Percentiles rank a stretch among this genome's conserved stretches.
phyloP scores from a whole-genome alignment of 2,113 vertebrate genomes.

The Psittacula cyanocephala region DNA sequence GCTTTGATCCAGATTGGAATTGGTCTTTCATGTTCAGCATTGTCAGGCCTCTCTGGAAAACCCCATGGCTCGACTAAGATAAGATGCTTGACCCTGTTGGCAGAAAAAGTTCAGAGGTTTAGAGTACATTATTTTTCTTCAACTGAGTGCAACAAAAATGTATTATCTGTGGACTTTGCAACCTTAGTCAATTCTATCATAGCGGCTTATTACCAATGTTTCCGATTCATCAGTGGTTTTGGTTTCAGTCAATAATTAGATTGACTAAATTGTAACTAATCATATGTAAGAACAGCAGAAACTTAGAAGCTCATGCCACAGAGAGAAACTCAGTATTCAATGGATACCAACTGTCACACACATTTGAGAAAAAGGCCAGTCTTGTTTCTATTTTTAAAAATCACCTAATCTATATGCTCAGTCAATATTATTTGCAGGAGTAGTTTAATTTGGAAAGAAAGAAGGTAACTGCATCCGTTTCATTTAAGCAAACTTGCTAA shows the following conservation, averaged over 20 bases:
- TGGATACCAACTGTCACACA: background rate
- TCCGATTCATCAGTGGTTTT: background rate
- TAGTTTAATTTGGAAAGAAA: background rate
- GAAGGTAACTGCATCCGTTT: background rate
- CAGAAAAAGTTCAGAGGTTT: constrained; percentile 43
- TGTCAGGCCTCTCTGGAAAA: constrained; percentile 86
- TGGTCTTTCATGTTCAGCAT: constrained; percentile 81
- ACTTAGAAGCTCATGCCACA: background rate
- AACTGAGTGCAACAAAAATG: fast-evolving
- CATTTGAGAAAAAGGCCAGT: background rate
- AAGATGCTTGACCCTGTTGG: constrained; percentile 87
- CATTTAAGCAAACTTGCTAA: background rate
- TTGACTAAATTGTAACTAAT: background rate
- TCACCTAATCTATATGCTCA: background rate
- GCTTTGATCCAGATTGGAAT: constrained; percentile 96
- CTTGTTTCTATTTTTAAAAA: background rate
- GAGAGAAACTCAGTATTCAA: background rate
- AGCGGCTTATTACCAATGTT: background rate
- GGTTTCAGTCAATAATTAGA: background rate
- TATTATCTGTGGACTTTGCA: background rate
- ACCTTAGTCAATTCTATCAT: background rate
- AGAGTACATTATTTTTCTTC: background rate
- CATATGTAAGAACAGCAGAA: background rate
- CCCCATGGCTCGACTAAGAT: constrained; percentile 97
- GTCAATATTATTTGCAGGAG: background rate